Evolutionary conservation across 2,113 vertebrate species (phyloP), one percentile per base, ranked within the genome.

Genomic region (Tringa solitaria): DNA sequence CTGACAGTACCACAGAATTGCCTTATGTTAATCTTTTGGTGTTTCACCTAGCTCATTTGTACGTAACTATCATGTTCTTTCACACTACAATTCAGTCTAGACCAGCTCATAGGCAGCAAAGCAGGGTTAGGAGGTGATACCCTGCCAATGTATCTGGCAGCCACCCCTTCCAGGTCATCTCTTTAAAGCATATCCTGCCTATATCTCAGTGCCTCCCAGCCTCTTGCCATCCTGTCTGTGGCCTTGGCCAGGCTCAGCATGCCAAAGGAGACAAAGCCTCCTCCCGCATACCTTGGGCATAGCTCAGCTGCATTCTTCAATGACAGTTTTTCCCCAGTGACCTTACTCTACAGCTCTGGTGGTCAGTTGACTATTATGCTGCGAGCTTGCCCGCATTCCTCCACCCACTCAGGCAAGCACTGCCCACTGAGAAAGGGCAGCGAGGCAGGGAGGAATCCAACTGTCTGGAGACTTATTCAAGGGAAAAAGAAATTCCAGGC

Each of bases 311-410:
- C 95, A 96, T 96, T 97, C 88, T 96, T 96, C 93, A 95, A 23
- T 89, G 96, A 61, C 75, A 96, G 69, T 60, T 97, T 96, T 89
- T 96, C 95, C 95, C 96, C 94, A 84, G 90, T 96, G 96, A 94
- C 96, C 92, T 96, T 96, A 67, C 83, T 81, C 90, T 61, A 28
- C 89, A 77, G 91, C 85, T 73, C 92, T 96, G 93, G 95, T 97
- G 96, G 94, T 97, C 95, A 97, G 92, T 95, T 43, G 92, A 70
- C 95, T 95, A 90, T 96, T 97, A 95, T 96, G 90, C 93, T 96
- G 88, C 4, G 10, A 95, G 93, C 76, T 93, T 89, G 90, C 94
- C 92, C 22, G 1, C 96, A 96, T 97, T 97, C 94, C 94, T 97
- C 94, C 96, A 95, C 96, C 96, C 96, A 96, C 96, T 96, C 96